Base-by-base conservation (phyloP, 2,113 vertebrate species). In the Eidolon helvum region DNA sequence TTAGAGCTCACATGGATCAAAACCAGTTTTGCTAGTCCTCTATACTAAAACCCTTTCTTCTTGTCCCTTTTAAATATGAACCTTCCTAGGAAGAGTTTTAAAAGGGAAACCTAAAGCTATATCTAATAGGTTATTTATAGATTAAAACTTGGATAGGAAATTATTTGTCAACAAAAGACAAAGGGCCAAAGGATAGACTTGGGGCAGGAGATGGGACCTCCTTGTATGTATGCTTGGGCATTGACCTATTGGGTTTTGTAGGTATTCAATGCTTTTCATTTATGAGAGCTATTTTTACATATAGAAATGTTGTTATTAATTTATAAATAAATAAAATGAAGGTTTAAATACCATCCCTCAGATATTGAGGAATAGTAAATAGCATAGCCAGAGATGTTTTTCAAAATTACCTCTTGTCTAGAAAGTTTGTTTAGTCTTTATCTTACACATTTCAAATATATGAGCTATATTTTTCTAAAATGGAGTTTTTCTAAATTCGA, bases 241-340 rank as follows among this genome's bases (percentile, higher is more conserved):
- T 82, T 91, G 72, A 72, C 24, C 7, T 71, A 50, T 10, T 66
- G 35, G 5, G 33, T 30, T 66, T 90, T 90, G 19, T 40, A 85
- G 38, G 24, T 84, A 38, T 69, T 94, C 94, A 84, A 61, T 89
- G 55, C 24, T 89, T 77, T 59, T 90, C 63, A 33, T 68, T 96
- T 85, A 50, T 75, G 77, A 88, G 15, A 88, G 45, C 4, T 59
- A 63, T 50, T 85, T 96, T 91, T 85, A 65, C 43, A 48, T 89
- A 28, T 65, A 89, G 57, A 88, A 97, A 79, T 90, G 28, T 79
- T 96, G 28, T 63, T 86, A n/a, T 45, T 96, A 65, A 21, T 55
- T 93, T 91, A 61, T 66, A 90, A 80, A 50, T 59, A 93, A 87
- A 72, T 68, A 50, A 95, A 83, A 71, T 69, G 33, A 91, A 43